Conservation (phyloP, 2,888 invertebrate species). For the Apotomis turbidana region DNA sequence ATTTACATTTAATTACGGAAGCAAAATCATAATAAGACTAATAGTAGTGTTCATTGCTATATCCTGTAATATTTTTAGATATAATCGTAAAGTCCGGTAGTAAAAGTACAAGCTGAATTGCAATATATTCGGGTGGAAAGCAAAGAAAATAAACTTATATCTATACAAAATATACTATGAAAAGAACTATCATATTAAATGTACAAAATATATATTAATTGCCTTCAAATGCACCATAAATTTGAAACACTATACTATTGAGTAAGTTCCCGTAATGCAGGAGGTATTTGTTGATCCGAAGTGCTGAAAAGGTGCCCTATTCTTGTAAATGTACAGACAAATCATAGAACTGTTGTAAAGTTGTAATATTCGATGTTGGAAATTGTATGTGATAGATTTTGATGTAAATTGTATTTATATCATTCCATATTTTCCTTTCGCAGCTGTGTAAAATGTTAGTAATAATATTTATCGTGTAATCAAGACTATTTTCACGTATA, state of each 20-base stretch:
- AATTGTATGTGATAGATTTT: constrained; percentile 37
- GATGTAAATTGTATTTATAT: constrained; percentile 33
- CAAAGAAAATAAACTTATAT: constrained; percentile 14
- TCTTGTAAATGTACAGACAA: constrained; percentile 35
- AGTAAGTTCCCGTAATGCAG: constrained; percentile 24
- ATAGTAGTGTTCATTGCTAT: constrained; percentile 16
- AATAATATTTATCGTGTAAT: constrained; percentile 31
- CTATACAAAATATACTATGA: constrained; percentile 22
- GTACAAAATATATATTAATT: constrained; percentile 27
- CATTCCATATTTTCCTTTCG: constrained; percentile 28
- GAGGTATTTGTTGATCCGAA: constrained; percentile 20
- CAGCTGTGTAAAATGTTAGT: constrained; percentile 26
- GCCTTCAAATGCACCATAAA: constrained; percentile 31
- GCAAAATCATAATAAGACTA: constrained; percentile 26
- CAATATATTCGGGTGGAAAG: constrained; percentile 8
- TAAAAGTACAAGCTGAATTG: constrained; percentile 25
- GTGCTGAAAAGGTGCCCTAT: constrained; percentile 39
- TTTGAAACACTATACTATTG: constrained; percentile 21
- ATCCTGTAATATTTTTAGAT: constrained; percentile 27
- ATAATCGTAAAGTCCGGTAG: constrained; percentile 15
- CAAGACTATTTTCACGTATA: constrained; percentile 23
- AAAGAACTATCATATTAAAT: constrained; percentile 25
- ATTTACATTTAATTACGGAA: constrained; percentile 18
- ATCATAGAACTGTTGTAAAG: constrained; percentile 31
- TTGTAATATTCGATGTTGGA: constrained; percentile 37